Evolutionary conservation across 2,888 invertebrate genomes (phyloP).

Genomic region (Hymenopus coronatus): DNA sequence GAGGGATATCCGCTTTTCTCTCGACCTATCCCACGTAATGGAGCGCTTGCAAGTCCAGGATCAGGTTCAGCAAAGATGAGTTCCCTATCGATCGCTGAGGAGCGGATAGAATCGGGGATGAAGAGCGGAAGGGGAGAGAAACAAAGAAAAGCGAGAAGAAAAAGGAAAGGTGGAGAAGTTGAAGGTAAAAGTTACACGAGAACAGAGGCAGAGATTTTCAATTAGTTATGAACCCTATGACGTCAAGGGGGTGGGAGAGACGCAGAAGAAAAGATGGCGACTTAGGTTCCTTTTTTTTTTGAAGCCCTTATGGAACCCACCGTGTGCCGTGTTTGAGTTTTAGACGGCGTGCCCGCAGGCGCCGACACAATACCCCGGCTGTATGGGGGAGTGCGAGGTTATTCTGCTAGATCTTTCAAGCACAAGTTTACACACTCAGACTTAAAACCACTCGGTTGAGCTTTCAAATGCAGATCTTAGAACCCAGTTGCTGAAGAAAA

Average conservation of each 20-base stretch:
- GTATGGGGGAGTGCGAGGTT: too few species aligned
- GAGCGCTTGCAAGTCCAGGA: not conserved
- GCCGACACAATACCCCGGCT: not conserved
- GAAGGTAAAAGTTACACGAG: not conserved
- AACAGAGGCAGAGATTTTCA: slow-evolving; percentile 17
- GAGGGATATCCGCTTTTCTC: not conserved
- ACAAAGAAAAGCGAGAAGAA: not conserved
- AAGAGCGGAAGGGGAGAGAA: not conserved
- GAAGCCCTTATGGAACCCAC: not conserved
- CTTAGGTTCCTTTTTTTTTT: not conserved
- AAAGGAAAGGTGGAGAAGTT: not conserved
- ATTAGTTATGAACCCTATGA: slow-evolving; percentile 19
- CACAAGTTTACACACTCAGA: not conserved
- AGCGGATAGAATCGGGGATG: not conserved
- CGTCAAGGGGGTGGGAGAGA: not conserved
- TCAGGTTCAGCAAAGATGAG: not conserved
- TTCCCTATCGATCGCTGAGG: not conserved
- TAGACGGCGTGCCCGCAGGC: slow-evolving; percentile 6
- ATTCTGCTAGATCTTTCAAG: not conserved
- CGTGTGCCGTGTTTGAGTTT: slow-evolving; percentile 11
- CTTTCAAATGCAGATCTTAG: not conserved
- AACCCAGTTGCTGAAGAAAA: too few species aligned
- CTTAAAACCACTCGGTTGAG: not conserved
- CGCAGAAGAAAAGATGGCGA: not conserved
- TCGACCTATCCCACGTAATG: not conserved